Conservation (phyloP, 1,140 invertebrate genomes). For the Caerostris extrusa region DNA sequence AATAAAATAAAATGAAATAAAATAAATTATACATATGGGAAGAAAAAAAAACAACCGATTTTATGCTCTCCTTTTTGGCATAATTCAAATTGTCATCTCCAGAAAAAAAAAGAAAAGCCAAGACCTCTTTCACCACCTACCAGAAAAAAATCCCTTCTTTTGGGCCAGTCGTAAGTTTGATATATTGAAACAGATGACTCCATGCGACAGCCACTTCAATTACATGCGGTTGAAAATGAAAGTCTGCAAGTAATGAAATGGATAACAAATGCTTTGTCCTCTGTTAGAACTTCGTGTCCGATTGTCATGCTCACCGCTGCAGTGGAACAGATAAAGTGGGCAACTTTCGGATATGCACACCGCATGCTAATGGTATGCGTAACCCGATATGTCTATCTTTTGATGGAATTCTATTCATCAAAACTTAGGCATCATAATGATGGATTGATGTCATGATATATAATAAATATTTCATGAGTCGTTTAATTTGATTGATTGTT, state of each 20-base stretch:
- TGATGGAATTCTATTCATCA: too few relatives aligned
- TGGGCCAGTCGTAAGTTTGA: conserved; percentile 19
- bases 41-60: background rate
- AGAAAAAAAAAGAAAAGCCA: too few relatives aligned
- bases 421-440: too few relatives aligned
- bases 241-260: conserved; percentile 44
- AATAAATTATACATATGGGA: background rate
- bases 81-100: conserved; percentile 46
- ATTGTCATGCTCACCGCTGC: background rate
- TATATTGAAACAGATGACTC: conserved; percentile 32
- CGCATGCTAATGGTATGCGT: too few relatives aligned
- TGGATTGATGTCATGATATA: too few relatives aligned
- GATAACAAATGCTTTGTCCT: conserved; percentile 18
- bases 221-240: background rate
- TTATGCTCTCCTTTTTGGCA: background rate
- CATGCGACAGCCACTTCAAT: conserved; percentile 40
- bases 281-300: background rate
- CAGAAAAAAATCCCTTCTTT: background rate
- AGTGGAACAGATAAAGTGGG: background rate
- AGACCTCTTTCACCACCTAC: background rate
- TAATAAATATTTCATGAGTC: too few relatives aligned
- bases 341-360: background rate
- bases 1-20: background rate
- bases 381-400: too few relatives aligned
- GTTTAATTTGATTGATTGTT: too few relatives aligned